A percentile compares a stretch with the other conserved stretches of the same genome.
Evolutionary conservation across 2,888 invertebrate species (phyloP).

Genomic region (Trisateles emortualis): DNA sequence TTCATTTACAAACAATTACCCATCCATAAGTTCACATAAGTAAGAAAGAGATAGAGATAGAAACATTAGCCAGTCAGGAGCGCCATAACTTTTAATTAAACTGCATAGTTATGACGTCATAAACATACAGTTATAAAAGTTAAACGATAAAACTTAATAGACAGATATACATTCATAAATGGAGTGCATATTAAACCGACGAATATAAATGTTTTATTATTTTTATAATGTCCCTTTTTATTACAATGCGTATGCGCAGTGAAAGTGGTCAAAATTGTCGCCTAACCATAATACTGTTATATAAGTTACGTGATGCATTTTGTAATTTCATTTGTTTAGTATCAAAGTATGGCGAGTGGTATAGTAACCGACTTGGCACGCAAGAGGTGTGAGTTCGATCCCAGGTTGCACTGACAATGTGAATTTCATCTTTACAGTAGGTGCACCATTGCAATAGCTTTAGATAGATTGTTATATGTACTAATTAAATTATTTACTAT

Average conservation of each 20-base stretch:
- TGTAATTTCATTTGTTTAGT: background rate
- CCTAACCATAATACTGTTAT: constrained; percentile 14
- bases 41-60: no score
- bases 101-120: constrained; percentile 1
- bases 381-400: no score
- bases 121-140: constrained; percentile 1
- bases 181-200: constrained; percentile 7
- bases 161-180: constrained; percentile 17
- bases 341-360: background rate
- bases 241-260: constrained; percentile 23
- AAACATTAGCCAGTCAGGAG: background rate
- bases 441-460: no score
- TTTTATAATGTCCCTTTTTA: constrained; percentile 27
- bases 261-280: constrained; percentile 35
- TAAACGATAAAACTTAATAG: constrained; percentile 2
- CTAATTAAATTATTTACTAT: no score
- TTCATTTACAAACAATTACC: no score
- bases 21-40: no score
- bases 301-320: constrained; percentile 4
- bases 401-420: no score
- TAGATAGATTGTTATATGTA: no score
- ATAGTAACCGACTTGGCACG: no score
- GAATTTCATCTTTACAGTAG: no score
- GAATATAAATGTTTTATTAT: constrained; percentile 30
- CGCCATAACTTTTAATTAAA: background rate